Evolutionary conservation across 1,140 invertebrate species (phyloP), one percentile per base, ranked within the genome.

Genomic region (Andricus grossulariae): DNA sequence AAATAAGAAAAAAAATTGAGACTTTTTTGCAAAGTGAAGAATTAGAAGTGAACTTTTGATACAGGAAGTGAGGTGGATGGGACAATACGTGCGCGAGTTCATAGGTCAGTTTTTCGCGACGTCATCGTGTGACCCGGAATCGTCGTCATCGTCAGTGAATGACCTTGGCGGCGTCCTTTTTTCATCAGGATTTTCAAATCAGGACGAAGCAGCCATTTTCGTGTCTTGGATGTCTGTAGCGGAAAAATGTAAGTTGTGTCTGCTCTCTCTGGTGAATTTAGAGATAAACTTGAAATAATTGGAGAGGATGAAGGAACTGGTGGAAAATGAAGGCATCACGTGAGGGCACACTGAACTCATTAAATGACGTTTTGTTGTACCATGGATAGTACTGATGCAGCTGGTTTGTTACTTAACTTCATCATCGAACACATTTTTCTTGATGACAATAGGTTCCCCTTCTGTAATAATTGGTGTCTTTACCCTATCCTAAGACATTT

Each of bases 241-340:
- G 84, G 78, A 88, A 89, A 89, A 88, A 89, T 89, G 88, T 89
- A 86, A 89, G 88, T 89, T 39, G n/a, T 18, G 18, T 54, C 13
- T n/a, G 18, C 13, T 54, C 6, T 54, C 16, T 54, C 7, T 18
- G 10, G 10, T 2, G 25, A 39, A 16, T 13, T 60, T 32, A 25
- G 32, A 13, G 25, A 32, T 11, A 12, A 32, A 32, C 2, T 32
- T 32, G 4, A 32, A 32, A 55, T 18, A 55, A 12, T 18, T 55
- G 18, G 18, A 55, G 18, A 19, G 18, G 11, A 25, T 60, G 12
- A 60, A 32, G 16, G 15, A 32, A 16, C 21, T 15, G 13, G 1
- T 10, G 13, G 25, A 60, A 60, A 25, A 25, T 12, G 12, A 25
- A 15, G 19, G 13, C 3, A 19, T 60, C 4, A 32, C 21, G 15